These are phyloP conservation scores for Tenthredo scrophulariae DNA, from an alignment of 2,888 invertebrate species.

Conservation along the genomic window DNA sequence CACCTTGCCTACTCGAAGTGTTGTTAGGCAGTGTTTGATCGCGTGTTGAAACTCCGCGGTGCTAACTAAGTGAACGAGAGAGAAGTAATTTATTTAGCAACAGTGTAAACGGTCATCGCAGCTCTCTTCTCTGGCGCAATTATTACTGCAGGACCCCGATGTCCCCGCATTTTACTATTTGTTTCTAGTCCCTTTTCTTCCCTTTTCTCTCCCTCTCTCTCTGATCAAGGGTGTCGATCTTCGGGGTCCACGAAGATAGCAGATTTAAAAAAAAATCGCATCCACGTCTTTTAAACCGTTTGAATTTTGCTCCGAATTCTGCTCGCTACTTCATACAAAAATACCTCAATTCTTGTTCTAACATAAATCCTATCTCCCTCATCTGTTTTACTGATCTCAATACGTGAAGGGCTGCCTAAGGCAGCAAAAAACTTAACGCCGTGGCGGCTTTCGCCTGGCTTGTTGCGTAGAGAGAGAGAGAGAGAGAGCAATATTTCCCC, in stretches of 20 bases:
- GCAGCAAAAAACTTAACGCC: not conserved
- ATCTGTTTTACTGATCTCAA: not conserved
- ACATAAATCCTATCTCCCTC: not conserved
- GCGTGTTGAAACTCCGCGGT: constrained; percentile 3
- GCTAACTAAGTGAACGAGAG: constrained; percentile 27
- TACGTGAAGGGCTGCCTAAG: not conserved
- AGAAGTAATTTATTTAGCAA: constrained; percentile 37
- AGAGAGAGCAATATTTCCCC: not conserved
- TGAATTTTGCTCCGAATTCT: not conserved
- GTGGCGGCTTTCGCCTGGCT: not conserved
- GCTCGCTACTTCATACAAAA: not conserved
- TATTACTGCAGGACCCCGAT: constrained; percentile 2
- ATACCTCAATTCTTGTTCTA: not conserved
- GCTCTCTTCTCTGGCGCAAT: constrained; percentile 35
- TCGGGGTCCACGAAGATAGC: not conserved
- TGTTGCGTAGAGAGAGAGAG: not conserved
- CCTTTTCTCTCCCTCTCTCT: constrained; percentile 20
- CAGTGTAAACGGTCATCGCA: constrained; percentile 16
- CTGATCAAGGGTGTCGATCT: constrained; percentile 10
- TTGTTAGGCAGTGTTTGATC: constrained; percentile 14
- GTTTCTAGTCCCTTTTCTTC: constrained; percentile 55
- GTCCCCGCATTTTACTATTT: constrained; percentile 36
- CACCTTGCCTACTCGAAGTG: not conserved
- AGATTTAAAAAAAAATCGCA: not conserved
- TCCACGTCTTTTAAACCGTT: not conserved